Evolutionary conservation across 2,888 invertebrate species (phyloP).

Genomic region (Clitarchus hookeri): DNA sequence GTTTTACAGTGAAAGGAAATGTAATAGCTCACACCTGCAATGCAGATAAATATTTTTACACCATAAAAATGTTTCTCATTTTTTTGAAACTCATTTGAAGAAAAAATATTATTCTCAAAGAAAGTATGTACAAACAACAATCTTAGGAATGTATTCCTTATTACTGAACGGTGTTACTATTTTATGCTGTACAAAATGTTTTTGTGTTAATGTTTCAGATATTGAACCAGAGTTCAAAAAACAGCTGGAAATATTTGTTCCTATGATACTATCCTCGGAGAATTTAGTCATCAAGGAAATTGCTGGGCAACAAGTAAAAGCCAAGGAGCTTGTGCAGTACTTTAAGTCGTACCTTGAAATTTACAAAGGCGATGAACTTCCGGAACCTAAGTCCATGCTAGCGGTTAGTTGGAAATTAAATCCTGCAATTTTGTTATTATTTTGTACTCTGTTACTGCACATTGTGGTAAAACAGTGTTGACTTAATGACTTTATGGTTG

Average conservation of each 20-base stretch:
- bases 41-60: too few relatives aligned
- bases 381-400: conserved; percentile 99
- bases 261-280: conserved; percentile 85
- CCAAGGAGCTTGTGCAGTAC: conserved; percentile 93
- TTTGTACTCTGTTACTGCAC: background rate
- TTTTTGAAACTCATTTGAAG: too few relatives aligned
- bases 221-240: conserved; percentile 93
- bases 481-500: too few relatives aligned
- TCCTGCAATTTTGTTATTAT: too few relatives aligned
- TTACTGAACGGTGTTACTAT: too few relatives aligned
- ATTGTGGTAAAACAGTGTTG: too few relatives aligned
- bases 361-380: conserved; percentile 96
- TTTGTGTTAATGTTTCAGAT: conserved; percentile 60
- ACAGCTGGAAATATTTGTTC: conserved; percentile 83
- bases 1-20: too few relatives aligned
- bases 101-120: too few relatives aligned
- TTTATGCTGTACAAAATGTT: background rate
- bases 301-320: conserved; percentile 90
- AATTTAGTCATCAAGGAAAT: conserved; percentile 96
- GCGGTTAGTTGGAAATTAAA: conserved; percentile 67
- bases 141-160: too few relatives aligned
- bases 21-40: too few relatives aligned
- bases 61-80: too few relatives aligned
- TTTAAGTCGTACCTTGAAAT: conserved; percentile 98
- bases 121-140: too few relatives aligned